Base-by-base conservation (phyloP, 2,113 vertebrate genomes). In the Ibidorhyncha struthersii region DNA sequence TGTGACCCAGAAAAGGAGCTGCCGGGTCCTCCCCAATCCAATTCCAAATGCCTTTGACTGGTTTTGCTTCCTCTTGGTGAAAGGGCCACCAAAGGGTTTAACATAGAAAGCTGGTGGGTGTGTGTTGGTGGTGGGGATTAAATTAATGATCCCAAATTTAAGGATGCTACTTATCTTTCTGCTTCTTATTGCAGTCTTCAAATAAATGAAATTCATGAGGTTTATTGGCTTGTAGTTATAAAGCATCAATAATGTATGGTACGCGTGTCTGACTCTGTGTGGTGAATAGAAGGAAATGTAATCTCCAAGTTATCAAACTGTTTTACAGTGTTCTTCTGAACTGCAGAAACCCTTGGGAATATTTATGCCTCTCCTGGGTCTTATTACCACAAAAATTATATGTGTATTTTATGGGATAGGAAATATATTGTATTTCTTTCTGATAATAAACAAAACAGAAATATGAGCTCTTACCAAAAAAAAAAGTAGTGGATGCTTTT, bases 191-290 rank as follows among this genome's bases (percentile, higher is more conserved):
- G 81, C 67, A 78, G 72, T 85, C 89, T 96, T 79, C 73, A 94
- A 85, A 90, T 94, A 89, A 96, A 95, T 84, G 40, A 93, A 95
- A 96, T 96, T 97, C 94, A 92, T 93, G 91, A 92, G 63, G 70
- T 92, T 97, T 97, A 96, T 97, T 97, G 90, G 87, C 73, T 93
- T 71, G 38, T 91, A 95, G 94, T 89, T 97, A 53, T 71, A 95
- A 95, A 97, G 69, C 91, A 97, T 97, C 91, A 95, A 91, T 96
- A 97, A n/a, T n/a, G n/a, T n/a, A n/a, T n/a, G n/a, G n/a, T n/a
- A n/a, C n/a, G n/a, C 58, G 58, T 69, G 49, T 26, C 36, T 56
- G 18, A 27, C 58, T 8, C 40, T 72, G 58, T 63, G 66, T 90
- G 63, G 89, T 67, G 91, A 90, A 82, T 62, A 40, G 88, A 92